Conservation (phyloP, 2,113 vertebrate genomes). For the Amblyopsis rosae region DNA sequence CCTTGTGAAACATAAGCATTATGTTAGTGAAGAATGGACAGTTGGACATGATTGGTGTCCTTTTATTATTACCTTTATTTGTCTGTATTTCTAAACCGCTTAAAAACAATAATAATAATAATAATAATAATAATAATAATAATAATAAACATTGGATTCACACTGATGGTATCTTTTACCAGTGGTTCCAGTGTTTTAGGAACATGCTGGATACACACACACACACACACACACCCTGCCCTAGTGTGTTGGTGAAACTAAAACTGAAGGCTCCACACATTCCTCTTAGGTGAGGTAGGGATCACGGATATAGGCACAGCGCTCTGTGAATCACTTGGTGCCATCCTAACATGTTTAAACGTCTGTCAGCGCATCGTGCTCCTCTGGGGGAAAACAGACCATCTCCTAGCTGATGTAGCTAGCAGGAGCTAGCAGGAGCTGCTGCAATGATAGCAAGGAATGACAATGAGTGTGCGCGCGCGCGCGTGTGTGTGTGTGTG, state of each 20-base stretch:
- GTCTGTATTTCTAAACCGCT: no score
- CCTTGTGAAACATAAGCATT: not conserved
- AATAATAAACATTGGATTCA: not conserved
- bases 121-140: not conserved
- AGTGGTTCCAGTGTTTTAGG: not conserved
- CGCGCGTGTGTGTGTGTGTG: slow-evolving; percentile 33
- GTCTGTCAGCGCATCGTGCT: slow-evolving; percentile 48
- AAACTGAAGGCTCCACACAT: slow-evolving; percentile 4
- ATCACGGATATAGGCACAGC: slow-evolving; percentile 28
- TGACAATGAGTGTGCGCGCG: slow-evolving; percentile 66
- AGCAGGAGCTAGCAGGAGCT: slow-evolving; percentile 62
- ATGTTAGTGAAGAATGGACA: slow-evolving; percentile 12
- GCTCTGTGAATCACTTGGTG: slow-evolving; percentile 30
- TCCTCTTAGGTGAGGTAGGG: slow-evolving; percentile 15
- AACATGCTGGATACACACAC: not conserved
- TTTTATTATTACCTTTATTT: slow-evolving; percentile 8
- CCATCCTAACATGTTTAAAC: slow-evolving; percentile 49
- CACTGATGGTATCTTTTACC: not conserved
- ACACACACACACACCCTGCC: not conserved
- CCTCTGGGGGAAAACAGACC: slow-evolving; percentile 41
- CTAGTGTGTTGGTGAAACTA: slow-evolving; percentile 22
- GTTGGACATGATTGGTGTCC: slow-evolving; percentile 25
- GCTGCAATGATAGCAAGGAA: slow-evolving; percentile 68
- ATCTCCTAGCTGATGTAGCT: slow-evolving; percentile 53
- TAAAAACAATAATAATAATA: no score